Evolutionary conservation across 1,140 invertebrate genomes (phyloP).

Genomic region (Sycobia sp.): DNA sequence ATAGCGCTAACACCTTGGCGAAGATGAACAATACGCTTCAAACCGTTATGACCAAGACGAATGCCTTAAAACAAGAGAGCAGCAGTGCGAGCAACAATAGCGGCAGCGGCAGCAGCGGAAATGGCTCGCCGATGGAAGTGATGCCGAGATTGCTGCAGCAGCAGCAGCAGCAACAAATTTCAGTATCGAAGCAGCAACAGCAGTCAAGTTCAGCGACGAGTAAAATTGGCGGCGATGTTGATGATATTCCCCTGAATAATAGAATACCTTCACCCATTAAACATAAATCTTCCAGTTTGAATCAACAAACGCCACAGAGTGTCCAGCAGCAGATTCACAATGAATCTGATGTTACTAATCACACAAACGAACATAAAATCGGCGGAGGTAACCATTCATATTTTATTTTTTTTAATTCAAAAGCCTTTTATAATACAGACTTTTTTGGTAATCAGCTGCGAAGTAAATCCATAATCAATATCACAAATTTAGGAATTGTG

Average conservation of each 20-base stretch:
- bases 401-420: neutral
- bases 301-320: constrained; percentile 47
- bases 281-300: constrained; percentile 52
- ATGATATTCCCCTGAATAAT: constrained; percentile 59
- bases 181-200: constrained; percentile 15
- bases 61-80: constrained; percentile 58
- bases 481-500: too few species aligned
- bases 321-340: constrained; percentile 47
- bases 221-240: constrained; percentile 56
- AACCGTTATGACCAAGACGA: constrained; percentile 51
- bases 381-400: constrained; percentile 53
- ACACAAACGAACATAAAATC: constrained; percentile 60
- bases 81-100: neutral
- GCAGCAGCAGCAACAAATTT: neutral
- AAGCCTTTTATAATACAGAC: neutral
- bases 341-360: constrained; percentile 54
- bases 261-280: constrained; percentile 60
- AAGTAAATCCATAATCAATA: too few species aligned
- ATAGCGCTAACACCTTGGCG: constrained; percentile 51
- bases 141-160: constrained; percentile 6
- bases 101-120: constrained; percentile 10
- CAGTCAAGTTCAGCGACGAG: constrained; percentile 38
- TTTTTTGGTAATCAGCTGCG: too few species aligned
- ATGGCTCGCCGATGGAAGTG: constrained; percentile 11
- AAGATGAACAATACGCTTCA: constrained; percentile 58